phyloP scores from a whole-genome alignment of 2,797 vertebrate species.

The Coluber constrictor region DNA sequence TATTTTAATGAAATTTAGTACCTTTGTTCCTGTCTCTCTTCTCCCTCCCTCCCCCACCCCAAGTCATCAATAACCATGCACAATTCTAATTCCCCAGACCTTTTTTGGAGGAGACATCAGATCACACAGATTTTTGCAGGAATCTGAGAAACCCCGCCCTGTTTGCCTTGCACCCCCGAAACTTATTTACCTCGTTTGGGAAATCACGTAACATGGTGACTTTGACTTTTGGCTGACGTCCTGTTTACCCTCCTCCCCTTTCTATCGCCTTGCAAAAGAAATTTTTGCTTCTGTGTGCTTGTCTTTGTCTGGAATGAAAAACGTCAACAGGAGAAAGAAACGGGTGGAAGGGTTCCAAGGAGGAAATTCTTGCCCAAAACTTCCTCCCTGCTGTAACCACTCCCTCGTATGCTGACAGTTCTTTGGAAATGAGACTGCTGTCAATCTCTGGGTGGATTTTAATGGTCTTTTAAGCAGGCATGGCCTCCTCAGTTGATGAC shows the following conservation, averaged over 20 bases:
- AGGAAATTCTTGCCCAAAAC: background rate
- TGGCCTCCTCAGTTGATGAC: constrained; percentile 42
- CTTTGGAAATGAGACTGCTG: background rate
- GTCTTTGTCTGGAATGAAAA: background rate
- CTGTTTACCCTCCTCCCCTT: background rate
- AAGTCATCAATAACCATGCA: background rate
- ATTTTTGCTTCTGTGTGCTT: background rate
- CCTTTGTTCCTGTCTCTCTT: background rate
- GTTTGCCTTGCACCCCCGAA: background rate
- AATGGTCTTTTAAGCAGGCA: background rate
- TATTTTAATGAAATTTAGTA: background rate
- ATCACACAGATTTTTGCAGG: background rate
- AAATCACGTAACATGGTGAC: background rate
- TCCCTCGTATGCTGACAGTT: background rate
- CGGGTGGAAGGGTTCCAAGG: constrained; percentile 9
- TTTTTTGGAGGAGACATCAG: background rate
- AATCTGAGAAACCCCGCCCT: background rate
- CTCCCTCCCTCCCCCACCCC: background rate
- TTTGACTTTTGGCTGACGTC: background rate
- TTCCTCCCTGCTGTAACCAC: background rate
- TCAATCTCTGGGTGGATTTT: background rate
- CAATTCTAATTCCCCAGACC: no score
- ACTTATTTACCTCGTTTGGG: background rate
- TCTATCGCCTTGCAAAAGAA: background rate
- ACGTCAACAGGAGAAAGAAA: background rate